Conservation (phyloP, 1,140 invertebrate genomes). For the Eurosta solidaginis region DNA sequence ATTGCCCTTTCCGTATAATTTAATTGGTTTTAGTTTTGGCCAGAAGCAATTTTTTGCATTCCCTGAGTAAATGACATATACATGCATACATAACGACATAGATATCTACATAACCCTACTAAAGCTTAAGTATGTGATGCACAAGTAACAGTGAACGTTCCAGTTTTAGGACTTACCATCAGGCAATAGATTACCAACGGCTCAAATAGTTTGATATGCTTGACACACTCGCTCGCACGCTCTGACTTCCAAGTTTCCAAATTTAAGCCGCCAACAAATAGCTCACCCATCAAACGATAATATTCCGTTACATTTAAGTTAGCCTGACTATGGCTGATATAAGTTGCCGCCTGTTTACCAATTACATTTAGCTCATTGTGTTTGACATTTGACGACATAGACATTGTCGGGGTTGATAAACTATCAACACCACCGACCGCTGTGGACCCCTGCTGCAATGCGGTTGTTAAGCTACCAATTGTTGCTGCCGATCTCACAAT, state of each 20-base stretch:
- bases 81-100: too few species aligned
- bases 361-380: constrained; percentile 39
- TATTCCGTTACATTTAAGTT: not conserved
- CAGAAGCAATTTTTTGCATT: too few species aligned
- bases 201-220: constrained; percentile 79
- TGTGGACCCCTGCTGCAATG: not conserved
- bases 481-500: not conserved
- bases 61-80: too few species aligned
- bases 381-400: constrained; percentile 29
- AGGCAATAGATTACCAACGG: constrained; percentile 85
- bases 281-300: constrained; percentile 41
- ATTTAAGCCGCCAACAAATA: constrained; percentile 52
- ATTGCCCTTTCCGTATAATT: too few species aligned
- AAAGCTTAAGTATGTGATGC: too few species aligned
- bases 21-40: too few species aligned
- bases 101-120: too few species aligned
- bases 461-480: not conserved
- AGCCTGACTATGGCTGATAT: not conserved
- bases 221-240: constrained; percentile 44
- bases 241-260: constrained; percentile 38
- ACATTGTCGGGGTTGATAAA: constrained; percentile 27
- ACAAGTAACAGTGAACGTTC: too few species aligned
- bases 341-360: constrained; percentile 34
- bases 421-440: not conserved
- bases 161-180: constrained; percentile 63